A percentile compares a stretch with the other conserved stretches of the same genome.
These are phyloP conservation scores for Pseudomugil gertrudae DNA, from an alignment of 2,797 vertebrate species.

Conservation along the genomic window DNA sequence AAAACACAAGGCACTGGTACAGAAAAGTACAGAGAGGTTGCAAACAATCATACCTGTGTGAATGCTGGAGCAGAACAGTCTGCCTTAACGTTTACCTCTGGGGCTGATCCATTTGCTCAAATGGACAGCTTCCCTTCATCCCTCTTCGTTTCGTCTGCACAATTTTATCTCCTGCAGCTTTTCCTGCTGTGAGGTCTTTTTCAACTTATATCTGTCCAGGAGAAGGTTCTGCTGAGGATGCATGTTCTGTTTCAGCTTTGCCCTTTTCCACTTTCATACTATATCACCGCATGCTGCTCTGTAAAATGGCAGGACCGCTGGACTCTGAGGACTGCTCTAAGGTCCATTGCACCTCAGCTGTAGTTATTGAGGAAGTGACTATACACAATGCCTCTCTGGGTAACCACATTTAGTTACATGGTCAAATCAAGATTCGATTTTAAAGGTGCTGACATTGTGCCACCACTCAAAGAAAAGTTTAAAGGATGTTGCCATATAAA, in stretches of 20 bases:
- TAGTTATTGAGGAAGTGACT: conserved; percentile 31
- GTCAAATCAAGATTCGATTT: neutral
- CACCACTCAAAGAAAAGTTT: too few species aligned
- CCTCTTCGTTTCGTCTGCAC: conserved; percentile 15
- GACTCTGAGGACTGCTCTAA: conserved; percentile 39
- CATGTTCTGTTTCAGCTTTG: conserved; percentile 43
- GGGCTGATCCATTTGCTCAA: conserved; percentile 48
- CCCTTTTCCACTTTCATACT: conserved; percentile 44
- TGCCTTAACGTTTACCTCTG: conserved; percentile 42
- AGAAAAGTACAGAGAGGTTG: neutral
- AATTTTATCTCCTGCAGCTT: conserved; percentile 30
- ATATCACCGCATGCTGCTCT: conserved; percentile 12
- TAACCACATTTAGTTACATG: neutral
- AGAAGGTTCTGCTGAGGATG: conserved; percentile 60
- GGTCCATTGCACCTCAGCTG: conserved; percentile 16
- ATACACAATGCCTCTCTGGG: conserved; percentile 26
- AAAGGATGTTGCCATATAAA: too few species aligned
- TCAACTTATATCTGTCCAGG: conserved; percentile 59
- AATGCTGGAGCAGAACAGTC: too few species aligned
- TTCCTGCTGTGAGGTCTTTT: conserved; percentile 35
- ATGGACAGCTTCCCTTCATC: conserved; percentile 46
- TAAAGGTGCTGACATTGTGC: neutral
- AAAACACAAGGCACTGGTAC: neutral
- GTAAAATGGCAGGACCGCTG: conserved; percentile 37
- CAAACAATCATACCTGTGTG: conserved; percentile 7